Base-by-base conservation (phyloP, 2,113 vertebrate genomes). In the Ifrita kowaldi region DNA sequence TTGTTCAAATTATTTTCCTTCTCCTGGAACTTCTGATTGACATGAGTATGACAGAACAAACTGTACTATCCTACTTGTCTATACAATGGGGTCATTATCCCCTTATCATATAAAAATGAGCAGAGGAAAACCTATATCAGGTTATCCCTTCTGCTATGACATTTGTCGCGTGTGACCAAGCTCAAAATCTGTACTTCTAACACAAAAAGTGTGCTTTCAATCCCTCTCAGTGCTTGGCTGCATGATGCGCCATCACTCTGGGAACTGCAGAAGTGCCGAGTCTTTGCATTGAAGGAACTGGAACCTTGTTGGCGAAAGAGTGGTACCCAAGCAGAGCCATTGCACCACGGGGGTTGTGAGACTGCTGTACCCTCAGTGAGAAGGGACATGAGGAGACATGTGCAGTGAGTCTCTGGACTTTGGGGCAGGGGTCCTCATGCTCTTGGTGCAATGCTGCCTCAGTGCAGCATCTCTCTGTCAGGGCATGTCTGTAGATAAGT, bases 161-260 rank as follows among this genome's bases (percentile, higher is more conserved):
- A 35, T 46, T 28, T 53, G 6, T 37, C 30, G 5, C 0, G 0
- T 77, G 50, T 46, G 63, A 49, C 24, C n/a, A 49, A 52, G 12
- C 16, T n/a, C 44, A 68, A 56, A 64, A 35, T 75, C 30, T 49
- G 3, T 17, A 2, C 24, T 63, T 75, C 20, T 39, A 28, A 73
- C 2, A 42, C 10, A 47, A 32, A n/a, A 39, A 80, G 10, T 1
- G 3, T 0, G 0, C 41, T 37, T 78, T 44, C 13, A 20, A 0
- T 19, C 27, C 35, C 27, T 13, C 11, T 65, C 24, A 3, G 39
- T 18, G 10, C 52, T 42, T 32, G 60, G 26, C 64, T 77, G 55
- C 42, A 21, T 0, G 1, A 13, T 53, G 47, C 46, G 33, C 10
- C 41, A 14, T 27, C 56, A 11, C 28, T 33, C 57, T 16, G 39